phyloP scores from a whole-genome alignment of 1,140 invertebrate species.

The Agrilus planipennis region DNA sequence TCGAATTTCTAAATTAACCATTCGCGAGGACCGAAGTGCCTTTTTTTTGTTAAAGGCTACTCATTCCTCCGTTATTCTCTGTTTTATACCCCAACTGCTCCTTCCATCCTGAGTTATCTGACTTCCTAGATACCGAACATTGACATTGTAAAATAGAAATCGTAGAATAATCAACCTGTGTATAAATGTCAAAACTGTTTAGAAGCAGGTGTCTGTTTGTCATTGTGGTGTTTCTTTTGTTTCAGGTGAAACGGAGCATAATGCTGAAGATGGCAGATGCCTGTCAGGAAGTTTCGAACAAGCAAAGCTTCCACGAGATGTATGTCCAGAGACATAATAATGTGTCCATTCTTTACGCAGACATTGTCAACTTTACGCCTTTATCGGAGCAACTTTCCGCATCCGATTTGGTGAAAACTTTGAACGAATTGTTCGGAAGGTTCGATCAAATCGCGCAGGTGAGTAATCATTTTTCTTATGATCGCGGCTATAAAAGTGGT shows the following conservation, averaged over 20 bases:
- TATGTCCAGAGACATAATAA: conserved; percentile 96
- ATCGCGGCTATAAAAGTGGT: too few relatives aligned
- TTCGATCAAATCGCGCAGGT: conserved; percentile 96
- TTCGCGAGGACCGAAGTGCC: too few relatives aligned
- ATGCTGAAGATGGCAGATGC: conserved; percentile 88
- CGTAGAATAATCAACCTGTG: too few relatives aligned
- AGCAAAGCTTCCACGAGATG: conserved; percentile 87
- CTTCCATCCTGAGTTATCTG: too few relatives aligned
- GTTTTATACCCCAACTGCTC: too few relatives aligned
- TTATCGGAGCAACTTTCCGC: conserved; percentile 85
- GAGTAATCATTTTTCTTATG: too few relatives aligned
- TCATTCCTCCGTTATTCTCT: too few relatives aligned
- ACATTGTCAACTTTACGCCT: conserved; percentile 96
- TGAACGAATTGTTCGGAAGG: conserved; percentile 93
- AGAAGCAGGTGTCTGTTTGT: not conserved
- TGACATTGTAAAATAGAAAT: too few relatives aligned
- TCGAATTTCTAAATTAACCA: too few relatives aligned
- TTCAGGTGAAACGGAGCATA: conserved; percentile 80
- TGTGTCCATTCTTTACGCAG: conserved; percentile 95
- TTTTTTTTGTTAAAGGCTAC: too few relatives aligned
- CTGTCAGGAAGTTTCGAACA: conserved; percentile 59
- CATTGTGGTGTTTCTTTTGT: conserved; percentile 12
- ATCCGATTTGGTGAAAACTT: conserved; percentile 84
- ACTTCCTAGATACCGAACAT: too few relatives aligned
- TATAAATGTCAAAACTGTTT: not conserved